These are phyloP conservation scores for Lutjanus erythropterus DNA, from an alignment of 2,113 vertebrate species.

Conservation along the genomic window DNA sequence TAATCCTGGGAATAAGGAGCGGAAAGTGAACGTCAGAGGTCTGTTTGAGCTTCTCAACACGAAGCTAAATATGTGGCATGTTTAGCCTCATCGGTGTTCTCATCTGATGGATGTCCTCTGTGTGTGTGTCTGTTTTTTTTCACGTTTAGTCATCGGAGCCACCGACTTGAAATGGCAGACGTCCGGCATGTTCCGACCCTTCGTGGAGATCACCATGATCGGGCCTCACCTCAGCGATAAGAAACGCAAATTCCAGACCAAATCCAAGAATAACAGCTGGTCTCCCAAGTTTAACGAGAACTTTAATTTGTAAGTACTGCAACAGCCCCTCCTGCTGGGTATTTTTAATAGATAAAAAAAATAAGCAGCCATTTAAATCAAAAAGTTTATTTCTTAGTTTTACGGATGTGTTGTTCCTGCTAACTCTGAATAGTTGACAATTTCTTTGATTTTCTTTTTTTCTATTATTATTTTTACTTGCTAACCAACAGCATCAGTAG, in stretches of 20 bases:
- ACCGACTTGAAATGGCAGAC: conserved; percentile 98
- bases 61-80: too few species aligned
- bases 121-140: background rate
- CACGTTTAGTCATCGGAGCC: conserved; percentile 90
- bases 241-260: conserved; percentile 97
- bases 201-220: conserved; percentile 95
- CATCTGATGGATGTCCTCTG: too few species aligned
- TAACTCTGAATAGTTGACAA: background rate
- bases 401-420: background rate
- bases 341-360: background rate
- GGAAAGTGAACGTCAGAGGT: conserved; percentile 98
- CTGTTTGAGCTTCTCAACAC: conserved; percentile 13
- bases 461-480: too few species aligned
- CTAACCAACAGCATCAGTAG: background rate
- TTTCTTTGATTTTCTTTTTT: background rate
- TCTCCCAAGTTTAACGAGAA: conserved; percentile 98
- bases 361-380: background rate
- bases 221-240: conserved; percentile 97
- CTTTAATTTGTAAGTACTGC: conserved; percentile 92
- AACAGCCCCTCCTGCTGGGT: background rate
- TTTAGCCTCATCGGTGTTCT: background rate
- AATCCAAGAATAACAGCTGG: conserved; percentile 99
- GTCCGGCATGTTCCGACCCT: conserved; percentile 96
- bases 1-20: conserved; percentile 93
- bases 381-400: background rate